Conservation (phyloP, 2,113 vertebrate genomes). For the Daubentonia madagascariensis region DNA sequence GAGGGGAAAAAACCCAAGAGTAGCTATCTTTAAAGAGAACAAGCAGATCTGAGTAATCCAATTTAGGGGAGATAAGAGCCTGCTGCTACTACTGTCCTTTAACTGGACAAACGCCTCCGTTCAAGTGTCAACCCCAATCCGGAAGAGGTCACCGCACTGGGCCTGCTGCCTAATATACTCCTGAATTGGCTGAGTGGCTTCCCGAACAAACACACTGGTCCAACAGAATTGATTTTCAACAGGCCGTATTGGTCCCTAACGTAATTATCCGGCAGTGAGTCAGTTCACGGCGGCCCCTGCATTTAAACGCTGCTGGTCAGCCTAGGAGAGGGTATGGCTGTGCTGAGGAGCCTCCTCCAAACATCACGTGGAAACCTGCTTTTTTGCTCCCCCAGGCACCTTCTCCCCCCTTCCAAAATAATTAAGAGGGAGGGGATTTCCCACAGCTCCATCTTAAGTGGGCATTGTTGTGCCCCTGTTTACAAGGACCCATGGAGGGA, state of each 20-base stretch:
- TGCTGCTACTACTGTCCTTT: slow-evolving; percentile 88
- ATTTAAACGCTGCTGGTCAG: slow-evolving; percentile 80
- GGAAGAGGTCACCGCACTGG: slow-evolving; percentile 83
- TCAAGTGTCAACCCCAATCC: slow-evolving; percentile 91
- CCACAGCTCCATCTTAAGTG: not conserved
- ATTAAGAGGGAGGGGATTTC: not conserved
- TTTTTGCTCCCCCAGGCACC: slow-evolving; percentile 47
- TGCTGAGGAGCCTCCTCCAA: slow-evolving; percentile 27
- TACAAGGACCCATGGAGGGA: slow-evolving; percentile 55
- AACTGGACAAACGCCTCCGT: slow-evolving; percentile 88
- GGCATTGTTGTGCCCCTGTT: slow-evolving; percentile 56
- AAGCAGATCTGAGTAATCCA: slow-evolving; percentile 90
- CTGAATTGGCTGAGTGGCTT: slow-evolving; percentile 88
- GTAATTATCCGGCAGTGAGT: slow-evolving; percentile 86
- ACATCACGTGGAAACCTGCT: slow-evolving; percentile 10
- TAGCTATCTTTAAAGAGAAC: slow-evolving; percentile 89
- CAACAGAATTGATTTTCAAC: slow-evolving; percentile 88
- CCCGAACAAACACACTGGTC: slow-evolving; percentile 84
- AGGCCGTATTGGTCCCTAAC: slow-evolving; percentile 85
- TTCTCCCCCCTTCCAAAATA: not conserved
- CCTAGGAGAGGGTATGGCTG: slow-evolving; percentile 48
- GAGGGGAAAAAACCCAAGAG: slow-evolving; percentile 79
- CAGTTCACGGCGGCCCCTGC: slow-evolving; percentile 81
- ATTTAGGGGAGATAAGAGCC: slow-evolving; percentile 90
- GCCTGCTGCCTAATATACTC: slow-evolving; percentile 87